A percentile compares a stretch with the other conserved stretches of the same genome.
These are phyloP conservation scores for Tetranychus piercei DNA, from an alignment of 2,888 invertebrate species.

Conservation along the genomic window DNA sequence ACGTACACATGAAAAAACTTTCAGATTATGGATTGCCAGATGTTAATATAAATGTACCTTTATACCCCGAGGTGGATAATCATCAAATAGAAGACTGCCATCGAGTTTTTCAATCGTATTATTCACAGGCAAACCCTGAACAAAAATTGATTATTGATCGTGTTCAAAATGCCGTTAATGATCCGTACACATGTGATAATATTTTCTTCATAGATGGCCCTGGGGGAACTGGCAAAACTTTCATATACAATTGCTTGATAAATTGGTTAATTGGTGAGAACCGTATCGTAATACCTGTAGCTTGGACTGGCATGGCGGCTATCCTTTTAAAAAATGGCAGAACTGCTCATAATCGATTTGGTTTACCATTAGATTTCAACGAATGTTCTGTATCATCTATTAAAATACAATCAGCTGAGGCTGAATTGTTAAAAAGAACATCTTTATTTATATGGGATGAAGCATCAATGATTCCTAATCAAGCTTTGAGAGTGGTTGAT, in stretches of 20 bases:
- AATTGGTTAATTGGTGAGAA: slow-evolving; percentile 21
- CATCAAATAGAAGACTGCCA: background rate
- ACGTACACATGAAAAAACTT: background rate
- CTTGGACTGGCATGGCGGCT: slow-evolving; percentile 30
- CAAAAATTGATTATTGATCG: background rate
- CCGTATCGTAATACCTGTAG: slow-evolving; percentile 24
- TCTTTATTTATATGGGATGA: slow-evolving; percentile 13
- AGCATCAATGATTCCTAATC: slow-evolving; percentile 18
- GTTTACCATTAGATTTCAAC: slow-evolving; percentile 14
- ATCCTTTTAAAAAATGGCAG: slow-evolving; percentile 21
- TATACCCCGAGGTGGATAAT: background rate
- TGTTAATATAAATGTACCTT: background rate
- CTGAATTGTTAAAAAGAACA: background rate
- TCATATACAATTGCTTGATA: slow-evolving; percentile 28
- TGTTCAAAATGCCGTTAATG: background rate
- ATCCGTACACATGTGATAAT: background rate
- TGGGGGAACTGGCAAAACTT: slow-evolving; percentile 35
- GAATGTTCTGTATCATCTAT: background rate
- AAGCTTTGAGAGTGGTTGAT: slow-evolving; percentile 16
- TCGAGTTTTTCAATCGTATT: too few species aligned
- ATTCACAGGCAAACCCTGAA: background rate
- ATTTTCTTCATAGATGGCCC: slow-evolving; percentile 32
- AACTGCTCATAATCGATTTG: slow-evolving; percentile 23
- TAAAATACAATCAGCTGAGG: background rate
- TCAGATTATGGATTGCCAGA: background rate